These are phyloP conservation scores for Erythrocercus mccallii DNA, from an alignment of 2,113 vertebrate genomes.

Conservation along the genomic window DNA sequence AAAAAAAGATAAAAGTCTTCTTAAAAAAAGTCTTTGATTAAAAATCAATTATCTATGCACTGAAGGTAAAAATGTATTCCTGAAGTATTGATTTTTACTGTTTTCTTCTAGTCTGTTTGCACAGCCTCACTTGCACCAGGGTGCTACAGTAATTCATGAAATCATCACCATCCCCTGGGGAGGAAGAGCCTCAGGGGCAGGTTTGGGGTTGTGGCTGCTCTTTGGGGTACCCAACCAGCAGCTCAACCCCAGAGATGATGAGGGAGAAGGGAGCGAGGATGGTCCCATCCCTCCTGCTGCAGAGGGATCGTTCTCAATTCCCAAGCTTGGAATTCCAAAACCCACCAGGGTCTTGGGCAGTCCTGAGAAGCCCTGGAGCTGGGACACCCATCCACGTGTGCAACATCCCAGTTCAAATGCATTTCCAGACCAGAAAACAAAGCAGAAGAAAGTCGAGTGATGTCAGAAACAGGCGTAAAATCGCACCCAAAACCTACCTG, in stretches of 20 bases:
- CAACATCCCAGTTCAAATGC: fast-evolving
- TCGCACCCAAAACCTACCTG: neutral
- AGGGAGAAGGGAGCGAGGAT: fast-evolving
- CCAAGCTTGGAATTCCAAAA: neutral
- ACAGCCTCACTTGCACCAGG: neutral
- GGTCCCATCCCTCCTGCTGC: neutral
- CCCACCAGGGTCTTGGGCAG: neutral
- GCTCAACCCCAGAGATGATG: neutral
- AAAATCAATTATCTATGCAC: neutral
- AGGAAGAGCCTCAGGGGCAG: neutral
- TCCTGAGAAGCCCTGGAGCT: neutral
- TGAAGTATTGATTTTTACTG: neutral
- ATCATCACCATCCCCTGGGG: neutral
- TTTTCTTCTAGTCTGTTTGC: neutral
- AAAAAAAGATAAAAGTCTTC: neutral
- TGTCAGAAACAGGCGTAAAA: neutral
- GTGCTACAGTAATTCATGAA: neutral
- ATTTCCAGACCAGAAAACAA: neutral
- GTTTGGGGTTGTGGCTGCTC: neutral
- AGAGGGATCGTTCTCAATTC: neutral
- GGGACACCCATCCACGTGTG: neutral
- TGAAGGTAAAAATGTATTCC: neutral
- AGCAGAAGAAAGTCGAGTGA: neutral
- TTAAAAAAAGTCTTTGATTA: neutral
- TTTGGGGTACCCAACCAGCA: neutral